Evolutionary conservation across 2,888 invertebrate species (phyloP).

Genomic region (Lasioglossum lativentre): DNA sequence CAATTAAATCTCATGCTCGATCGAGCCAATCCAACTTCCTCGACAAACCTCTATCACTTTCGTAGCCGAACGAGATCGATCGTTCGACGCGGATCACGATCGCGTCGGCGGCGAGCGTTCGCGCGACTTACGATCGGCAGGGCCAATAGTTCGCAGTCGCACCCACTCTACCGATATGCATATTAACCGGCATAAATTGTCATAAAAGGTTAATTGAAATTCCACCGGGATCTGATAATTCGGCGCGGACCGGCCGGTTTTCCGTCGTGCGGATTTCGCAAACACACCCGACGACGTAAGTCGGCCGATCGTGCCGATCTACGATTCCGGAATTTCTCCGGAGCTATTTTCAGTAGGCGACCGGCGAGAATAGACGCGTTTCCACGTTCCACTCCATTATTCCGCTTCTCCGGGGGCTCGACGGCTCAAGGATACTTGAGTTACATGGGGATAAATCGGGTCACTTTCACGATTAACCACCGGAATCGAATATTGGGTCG

Average conservation of each 20-base stretch:
- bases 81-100: slow-evolving; percentile 13
- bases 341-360: slow-evolving; percentile 37
- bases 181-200: slow-evolving; percentile 42
- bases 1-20: slow-evolving; percentile 18
- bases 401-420: slow-evolving; percentile 22
- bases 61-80: not conserved
- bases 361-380: slow-evolving; percentile 35
- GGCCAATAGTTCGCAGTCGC: slow-evolving; percentile 16
- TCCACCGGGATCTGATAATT: slow-evolving; percentile 35
- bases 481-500: slow-evolving; percentile 8
- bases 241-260: not conserved
- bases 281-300: too few species aligned
- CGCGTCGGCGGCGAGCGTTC: slow-evolving; percentile 6
- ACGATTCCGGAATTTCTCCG: slow-evolving; percentile 44
- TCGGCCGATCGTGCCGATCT: not conserved
- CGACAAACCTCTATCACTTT: slow-evolving; percentile 6
- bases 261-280: not conserved
- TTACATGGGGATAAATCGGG: slow-evolving; percentile 22
- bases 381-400: slow-evolving; percentile 44
- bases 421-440: slow-evolving; percentile 35
- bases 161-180: slow-evolving; percentile 27
- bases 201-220: slow-evolving; percentile 53
- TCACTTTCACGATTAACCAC: slow-evolving; percentile 46
- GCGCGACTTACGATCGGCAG: not conserved
- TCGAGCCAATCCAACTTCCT: slow-evolving; percentile 14